These are phyloP conservation scores for Unio pictorum DNA, from an alignment of 2,888 invertebrate genomes.

Conservation along the genomic window DNA sequence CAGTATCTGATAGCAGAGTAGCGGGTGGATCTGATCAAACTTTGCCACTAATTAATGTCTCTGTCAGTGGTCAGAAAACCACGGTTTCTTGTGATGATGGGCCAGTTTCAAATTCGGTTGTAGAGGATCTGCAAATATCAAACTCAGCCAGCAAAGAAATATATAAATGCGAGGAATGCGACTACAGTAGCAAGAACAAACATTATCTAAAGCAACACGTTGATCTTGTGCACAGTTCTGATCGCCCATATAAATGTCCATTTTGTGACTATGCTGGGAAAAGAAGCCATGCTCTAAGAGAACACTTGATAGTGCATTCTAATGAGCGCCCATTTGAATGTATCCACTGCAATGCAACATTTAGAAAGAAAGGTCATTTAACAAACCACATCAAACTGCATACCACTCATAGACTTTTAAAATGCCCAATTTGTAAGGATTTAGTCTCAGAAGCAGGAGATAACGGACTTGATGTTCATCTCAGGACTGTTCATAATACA, in stretches of 20 bases:
- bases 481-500: conserved; percentile 51
- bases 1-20: too few relatives aligned
- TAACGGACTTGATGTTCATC: conserved; percentile 46
- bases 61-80: background rate
- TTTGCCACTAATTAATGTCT: conserved; percentile 3
- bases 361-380: conserved; percentile 69
- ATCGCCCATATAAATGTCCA: conserved; percentile 67
- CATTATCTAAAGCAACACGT: conserved; percentile 69
- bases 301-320: conserved; percentile 68
- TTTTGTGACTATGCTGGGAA: conserved; percentile 70
- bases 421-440: conserved; percentile 42
- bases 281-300: conserved; percentile 65
- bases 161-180: conserved; percentile 59
- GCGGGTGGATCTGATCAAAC: conserved; percentile 1
- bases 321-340: conserved; percentile 66
- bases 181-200: conserved; percentile 67
- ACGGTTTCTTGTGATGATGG: too few relatives aligned
- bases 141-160: conserved; percentile 10
- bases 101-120: too few relatives aligned
- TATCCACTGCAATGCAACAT: conserved; percentile 66
- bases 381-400: conserved; percentile 69
- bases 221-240: conserved; percentile 66
- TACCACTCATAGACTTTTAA: conserved; percentile 38
- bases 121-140: too few relatives aligned
- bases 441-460: conserved; percentile 39